Evolutionary conservation across 2,888 invertebrate species (phyloP), one percentile per base, ranked within the genome.

Genomic region (Chironomus riparius): DNA sequence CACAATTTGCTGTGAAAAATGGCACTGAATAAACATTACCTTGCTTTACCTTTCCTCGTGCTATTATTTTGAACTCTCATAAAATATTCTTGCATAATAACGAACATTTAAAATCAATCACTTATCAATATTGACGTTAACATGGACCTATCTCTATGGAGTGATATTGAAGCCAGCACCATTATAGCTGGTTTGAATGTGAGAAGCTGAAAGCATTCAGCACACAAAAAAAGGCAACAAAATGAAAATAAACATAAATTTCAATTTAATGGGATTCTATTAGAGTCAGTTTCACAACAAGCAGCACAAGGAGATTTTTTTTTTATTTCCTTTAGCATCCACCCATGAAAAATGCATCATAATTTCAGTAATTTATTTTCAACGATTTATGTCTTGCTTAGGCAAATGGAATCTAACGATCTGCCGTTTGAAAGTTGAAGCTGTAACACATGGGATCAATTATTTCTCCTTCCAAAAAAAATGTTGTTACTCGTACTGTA

Each of bases 361-460:
- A 74, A 74, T 74, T 68, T 47, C 15, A 28, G 68, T 68, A 74
- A 74, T 74, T 74, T 74, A 72, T 72, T 62, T 72, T 24, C 68
- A n/a, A 65, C 10, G 21, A 65, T 74, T 74, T 74, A 74, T 68
- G 62, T 38, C 22, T 38, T 68, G 62, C 65, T 47, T 28, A 62
- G 62, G 68, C 68, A 74, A 68, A 68, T 62, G 47, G 65, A 74
- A 48, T 68, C 22, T 22, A 47, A 74, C 68, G 62, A 48, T 47
- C 21, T 65, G 28, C 47, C 48, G 68, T 68, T 74, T 74, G 68
- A 61, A 74, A 62, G 18, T 61, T 73, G 72, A 71, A 71, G 71
- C 56, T 74, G 74, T 74, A 74, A 65, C 74, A 74, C 74, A 74
- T 74, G 74, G 74, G 74, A 74, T 74, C 74, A 74, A 74, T 74